Base-by-base conservation (phyloP, 2,888 invertebrate genomes). In the Dicyrtoma fusca region DNA sequence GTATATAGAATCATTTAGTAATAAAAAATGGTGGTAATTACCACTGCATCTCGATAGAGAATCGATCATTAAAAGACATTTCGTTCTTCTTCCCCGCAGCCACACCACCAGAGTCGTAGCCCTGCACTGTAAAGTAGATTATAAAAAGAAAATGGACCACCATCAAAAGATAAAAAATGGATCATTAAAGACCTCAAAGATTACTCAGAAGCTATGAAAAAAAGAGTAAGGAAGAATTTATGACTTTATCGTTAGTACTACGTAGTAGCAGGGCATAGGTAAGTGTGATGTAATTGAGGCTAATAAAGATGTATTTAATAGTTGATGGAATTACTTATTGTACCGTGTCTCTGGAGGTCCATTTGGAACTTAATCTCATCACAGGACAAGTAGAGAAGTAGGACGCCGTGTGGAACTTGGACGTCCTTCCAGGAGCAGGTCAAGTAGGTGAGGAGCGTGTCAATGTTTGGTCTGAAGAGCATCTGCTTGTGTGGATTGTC, bases 401-500 rank as follows among this genome's bases (percentile, higher is more conserved):
- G 87, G 64, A 92, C 95, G 61, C 96, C 96, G 83, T 93, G 94
- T 3, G 91, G 89, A 25, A 44, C 45, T 11, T 95, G 94, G 80
- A 97, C 87, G 85, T 97, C 97, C 83, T 95, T 94, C 85, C 95
- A 95, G 75, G 95, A 93, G 73, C 86, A 93, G 73, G 93, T 91
- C 81, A 97, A 87, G 85, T 96, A 97, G 76, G 96, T 93, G 84
- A 96, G 88, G 72, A 97, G 19, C 5, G 57, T 64, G 59, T 92
- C 92, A 81, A 95, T 90, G 65, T 95, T 93, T 72, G 97, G 97
- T 84, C 95, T 95, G 86, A 94, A 97, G 81, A 97, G 88, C 81
- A 97, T 88, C 86, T 95, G 96, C 86, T 97, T 97, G 87, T 97
- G 97, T 53, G 97, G 97, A 86, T 97, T 97, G 84, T 94, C 92